Percentiles rank a stretch among this genome's conserved stretches.
Conservation (phyloP, 2,797 vertebrate species). For the Cephalopachus bancanus region DNA sequence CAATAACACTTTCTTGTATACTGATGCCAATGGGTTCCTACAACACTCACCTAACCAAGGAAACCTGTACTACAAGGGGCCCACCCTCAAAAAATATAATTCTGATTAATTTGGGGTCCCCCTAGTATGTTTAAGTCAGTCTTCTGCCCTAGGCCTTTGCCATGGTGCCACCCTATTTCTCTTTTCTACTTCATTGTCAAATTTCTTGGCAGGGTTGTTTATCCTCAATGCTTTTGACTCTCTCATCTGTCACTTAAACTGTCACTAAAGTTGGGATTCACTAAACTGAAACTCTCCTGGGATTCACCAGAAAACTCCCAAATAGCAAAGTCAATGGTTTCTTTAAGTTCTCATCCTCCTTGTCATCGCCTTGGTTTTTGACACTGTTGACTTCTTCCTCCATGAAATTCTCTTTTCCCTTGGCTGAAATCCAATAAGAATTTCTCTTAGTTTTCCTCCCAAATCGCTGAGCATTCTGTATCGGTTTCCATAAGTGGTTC, state of each 20-base stretch:
- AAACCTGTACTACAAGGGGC: too few relatives aligned
- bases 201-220: background rate
- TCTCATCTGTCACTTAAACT: background rate
- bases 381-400: background rate
- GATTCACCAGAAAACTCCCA: background rate
- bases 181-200: background rate
- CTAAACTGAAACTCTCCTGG: background rate
- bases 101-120: too few relatives aligned
- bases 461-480: conserved; percentile 7
- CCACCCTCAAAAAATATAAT: too few relatives aligned
- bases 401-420: background rate
- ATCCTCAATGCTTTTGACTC: background rate
- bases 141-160: background rate
- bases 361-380: background rate
- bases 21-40: too few relatives aligned
- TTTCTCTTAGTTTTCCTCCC: conserved; percentile 11
- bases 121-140: background rate
- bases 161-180: background rate
- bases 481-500: background rate
- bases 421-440: background rate
- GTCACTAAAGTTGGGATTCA: background rate
- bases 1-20: too few relatives aligned
- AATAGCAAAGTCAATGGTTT: background rate
- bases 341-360: background rate
- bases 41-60: too few relatives aligned